Percentiles rank a stretch among this genome's conserved stretches.
Conservation (phyloP, 64 coral and sea anemone genomes). For the Orbicella faveolata region DNA sequence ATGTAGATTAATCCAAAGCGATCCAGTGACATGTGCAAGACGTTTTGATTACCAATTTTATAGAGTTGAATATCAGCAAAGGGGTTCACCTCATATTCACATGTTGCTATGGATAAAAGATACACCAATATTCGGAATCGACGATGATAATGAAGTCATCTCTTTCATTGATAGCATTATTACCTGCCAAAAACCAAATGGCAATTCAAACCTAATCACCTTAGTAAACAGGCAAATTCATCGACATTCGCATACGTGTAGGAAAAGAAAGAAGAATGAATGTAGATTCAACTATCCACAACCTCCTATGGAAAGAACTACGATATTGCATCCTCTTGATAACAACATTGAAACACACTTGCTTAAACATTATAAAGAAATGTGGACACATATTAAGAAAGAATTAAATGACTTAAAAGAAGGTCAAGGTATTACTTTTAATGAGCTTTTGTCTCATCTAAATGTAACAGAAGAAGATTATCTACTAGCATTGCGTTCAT, state of each 20-base stretch:
- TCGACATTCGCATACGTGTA: not conserved
- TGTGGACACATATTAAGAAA: slow-evolving; percentile 39
- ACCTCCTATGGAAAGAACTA: not conserved
- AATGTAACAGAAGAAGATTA: slow-evolving; percentile 43
- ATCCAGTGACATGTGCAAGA: too few relatives aligned
- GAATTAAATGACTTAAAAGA: not conserved
- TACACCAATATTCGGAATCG: not conserved
- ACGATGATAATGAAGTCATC: not conserved
- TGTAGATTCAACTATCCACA: slow-evolving; percentile 17
- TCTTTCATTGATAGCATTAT: not conserved
- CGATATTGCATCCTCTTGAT: not conserved
- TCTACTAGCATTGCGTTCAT: slow-evolving; percentile 25
- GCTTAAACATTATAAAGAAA: not conserved
- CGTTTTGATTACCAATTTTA: not conserved
- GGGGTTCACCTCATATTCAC: too few relatives aligned
- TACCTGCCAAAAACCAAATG: not conserved
- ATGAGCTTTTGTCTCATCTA: slow-evolving; percentile 7
- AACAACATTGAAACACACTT: not conserved
- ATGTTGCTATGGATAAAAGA: not conserved
- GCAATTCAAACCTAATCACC: not conserved
- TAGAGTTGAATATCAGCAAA: too few relatives aligned
- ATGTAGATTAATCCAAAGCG: too few relatives aligned
- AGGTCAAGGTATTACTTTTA: slow-evolving; percentile 12
- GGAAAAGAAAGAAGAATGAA: slow-evolving; percentile 17
- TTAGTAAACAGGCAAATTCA: not conserved